These are phyloP conservation scores for Trinorchestia longiramus DNA, from an alignment of 1,140 invertebrate genomes.

Conservation along the genomic window DNA sequence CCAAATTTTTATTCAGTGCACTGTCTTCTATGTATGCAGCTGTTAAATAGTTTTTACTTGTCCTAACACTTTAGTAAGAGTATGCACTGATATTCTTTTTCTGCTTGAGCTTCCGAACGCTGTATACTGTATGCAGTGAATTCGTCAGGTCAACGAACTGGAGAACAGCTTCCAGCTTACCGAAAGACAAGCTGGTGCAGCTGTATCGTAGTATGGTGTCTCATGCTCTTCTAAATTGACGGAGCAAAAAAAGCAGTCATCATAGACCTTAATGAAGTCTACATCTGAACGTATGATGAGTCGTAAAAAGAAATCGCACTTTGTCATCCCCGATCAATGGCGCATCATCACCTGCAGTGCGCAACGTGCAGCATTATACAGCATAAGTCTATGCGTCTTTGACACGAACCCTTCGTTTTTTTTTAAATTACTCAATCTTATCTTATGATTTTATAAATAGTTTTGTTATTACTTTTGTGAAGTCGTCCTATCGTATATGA, in stretches of 20 bases:
- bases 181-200: background rate
- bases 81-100: background rate
- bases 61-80: background rate
- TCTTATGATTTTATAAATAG: too few relatives aligned
- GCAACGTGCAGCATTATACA: too few relatives aligned
- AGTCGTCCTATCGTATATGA: too few relatives aligned
- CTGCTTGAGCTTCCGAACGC: background rate
- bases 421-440: too few relatives aligned
- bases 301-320: background rate
- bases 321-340: background rate
- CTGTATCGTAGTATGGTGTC: background rate
- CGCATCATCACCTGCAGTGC: background rate
- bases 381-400: too few relatives aligned
- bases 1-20: background rate
- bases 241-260: background rate
- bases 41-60: background rate
- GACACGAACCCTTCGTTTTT: too few relatives aligned
- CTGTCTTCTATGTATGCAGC: background rate
- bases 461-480: too few relatives aligned
- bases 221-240: background rate
- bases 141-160: background rate
- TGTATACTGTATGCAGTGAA: background rate
- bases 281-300: background rate
- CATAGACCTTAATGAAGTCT: background rate
- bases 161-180: background rate